Base-by-base conservation (phyloP, 2,797 vertebrate genomes). In the Dicrostonyx torquatus region DNA sequence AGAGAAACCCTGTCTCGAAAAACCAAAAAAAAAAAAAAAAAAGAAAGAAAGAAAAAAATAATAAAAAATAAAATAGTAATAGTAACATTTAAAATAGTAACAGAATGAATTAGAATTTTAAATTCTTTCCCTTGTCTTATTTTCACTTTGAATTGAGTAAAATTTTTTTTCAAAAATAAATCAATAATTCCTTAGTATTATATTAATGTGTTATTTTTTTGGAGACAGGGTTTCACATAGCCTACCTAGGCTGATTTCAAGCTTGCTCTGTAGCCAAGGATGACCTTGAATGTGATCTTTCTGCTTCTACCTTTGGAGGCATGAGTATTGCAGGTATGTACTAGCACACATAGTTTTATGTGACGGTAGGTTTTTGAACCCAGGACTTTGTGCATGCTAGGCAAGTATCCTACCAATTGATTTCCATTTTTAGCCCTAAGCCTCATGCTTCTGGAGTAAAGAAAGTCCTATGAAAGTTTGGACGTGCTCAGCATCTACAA, bases 181-280 rank as follows among this genome's bases (percentile, higher is more conserved):
- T 87, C 53, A 87, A 34, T 93, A 62, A 3, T 97, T 87, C 29
- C 83, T 92, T 94, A 90, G 88, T 94, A 87, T 95, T 95, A 72
- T 90, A 78, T 92, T 75, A 87, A 82, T n/a, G 5, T 79, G 93
- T 4, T n/a, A n/a, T n/a, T 55, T 50, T 45, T 83, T 60, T 43
- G 31, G 22, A 86, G 34, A 50, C 45, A 70, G 18, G 18, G 62
- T 68, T 29, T 85, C 43, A 64, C 62, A n/a, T 66, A 48, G 20
- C n/a, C 13, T 50, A 37, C n/a, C 13, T 50, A 50, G 34, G 34
- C 64, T 68, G 17, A 22, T 34, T 85, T 68, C 34, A 70, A 37
- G 22, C 34, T 86, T 53, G 45, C 48, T 70, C 45, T 70, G 45
- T 86, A 53, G 45, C 64, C 4, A 37, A 70, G 14, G 22, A 53